Evolutionary conservation across 2,113 vertebrate species (phyloP), one percentile per base, ranked within the genome.

Genomic region (Tautogolabrus adspersus): DNA sequence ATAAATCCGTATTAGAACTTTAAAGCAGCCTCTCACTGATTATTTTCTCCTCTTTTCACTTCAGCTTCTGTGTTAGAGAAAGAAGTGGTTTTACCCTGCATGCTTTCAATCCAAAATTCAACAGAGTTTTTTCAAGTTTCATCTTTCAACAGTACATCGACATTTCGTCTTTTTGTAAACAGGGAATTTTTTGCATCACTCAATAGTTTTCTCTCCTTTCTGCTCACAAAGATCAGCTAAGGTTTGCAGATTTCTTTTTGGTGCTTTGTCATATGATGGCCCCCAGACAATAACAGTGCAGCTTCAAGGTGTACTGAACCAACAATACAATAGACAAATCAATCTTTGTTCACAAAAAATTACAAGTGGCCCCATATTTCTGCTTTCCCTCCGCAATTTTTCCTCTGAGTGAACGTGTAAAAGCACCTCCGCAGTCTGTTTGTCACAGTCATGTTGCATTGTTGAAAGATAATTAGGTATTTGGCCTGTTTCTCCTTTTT

Each of bases 401-500:
- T 21, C 34, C 19, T 23, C 8, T n/a, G 51, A 23, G 59, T 75
- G n/a, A 37, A 22, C 60, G 19, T 55, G 66, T 15, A 58, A 64
- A 69, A 8, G 23, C 40, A 57, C 7, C 42, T 51, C 21, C 0
- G n/a, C 46, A 40, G 59, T 44, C 5, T 82, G 60, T 75, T 77
- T 59, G 56, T 78, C 66, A 10, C 40, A 52, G 64, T 81, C 34
- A 38, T 72, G 66, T 81, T 67, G 56, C 70, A 81, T 88, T 8
- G 9, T 51, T 76, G 72, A 81, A 81, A 68, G 81, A 87, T 91
- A 91, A 91, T 93, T 91, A 83, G 76, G 75, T 22, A 5, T 23
- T 54, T 65, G 42, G 65, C 23, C 42, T 67, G 42, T 79, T 79
- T 79, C 70, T 7, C 26, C 47, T 68, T 59, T 34, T 64, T 79